Evolutionary conservation across 2,888 invertebrate genomes (phyloP).

Genomic region (Polylopha cassiicola): DNA sequence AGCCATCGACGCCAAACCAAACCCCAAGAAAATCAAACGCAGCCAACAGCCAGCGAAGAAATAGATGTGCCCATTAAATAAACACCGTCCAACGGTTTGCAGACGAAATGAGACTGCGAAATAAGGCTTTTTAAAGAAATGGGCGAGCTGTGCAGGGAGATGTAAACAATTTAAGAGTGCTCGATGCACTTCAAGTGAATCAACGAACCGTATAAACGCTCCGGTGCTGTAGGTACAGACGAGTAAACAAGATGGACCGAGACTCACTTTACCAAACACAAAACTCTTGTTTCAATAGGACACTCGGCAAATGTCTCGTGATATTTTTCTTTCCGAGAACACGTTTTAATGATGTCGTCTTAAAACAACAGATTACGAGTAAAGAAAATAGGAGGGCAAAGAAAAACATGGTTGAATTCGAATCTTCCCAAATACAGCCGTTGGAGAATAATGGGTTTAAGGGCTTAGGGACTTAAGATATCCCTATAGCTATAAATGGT

Average conservation of each 20-base stretch:
- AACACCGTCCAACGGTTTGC: slow-evolving; percentile 30
- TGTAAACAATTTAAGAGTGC: slow-evolving; percentile 61
- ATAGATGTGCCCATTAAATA: slow-evolving; percentile 8
- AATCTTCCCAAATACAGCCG: slow-evolving; percentile 4
- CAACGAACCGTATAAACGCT: slow-evolving; percentile 55
- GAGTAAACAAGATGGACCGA: slow-evolving; percentile 41
- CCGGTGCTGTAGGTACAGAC: slow-evolving; percentile 35
- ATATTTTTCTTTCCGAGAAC: slow-evolving; percentile 31
- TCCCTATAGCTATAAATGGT: background rate
- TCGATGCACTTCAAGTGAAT: slow-evolving; percentile 48
- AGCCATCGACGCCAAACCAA: slow-evolving; percentile 14
- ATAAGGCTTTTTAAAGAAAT: slow-evolving; percentile 32
- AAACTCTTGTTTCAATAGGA: slow-evolving; percentile 39
- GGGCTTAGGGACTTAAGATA: background rate
- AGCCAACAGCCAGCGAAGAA: slow-evolving; percentile 11
- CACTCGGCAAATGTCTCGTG: slow-evolving; percentile 32
- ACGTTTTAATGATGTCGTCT: slow-evolving; percentile 39
- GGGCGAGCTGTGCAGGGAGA: slow-evolving; percentile 41
- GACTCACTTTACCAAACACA: slow-evolving; percentile 28
- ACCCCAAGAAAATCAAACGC: slow-evolving; percentile 6
- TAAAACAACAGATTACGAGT: slow-evolving; percentile 37
- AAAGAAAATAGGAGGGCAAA: slow-evolving; percentile 33
- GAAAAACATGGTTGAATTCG: slow-evolving; percentile 25
- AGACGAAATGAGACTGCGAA: slow-evolving; percentile 30
- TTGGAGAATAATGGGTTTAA: slow-evolving; percentile 10